A percentile compares a stretch with the other conserved stretches of the same genome.
phyloP scores from a whole-genome alignment of 2,113 vertebrate species.

The Aegithalos caudatus region DNA sequence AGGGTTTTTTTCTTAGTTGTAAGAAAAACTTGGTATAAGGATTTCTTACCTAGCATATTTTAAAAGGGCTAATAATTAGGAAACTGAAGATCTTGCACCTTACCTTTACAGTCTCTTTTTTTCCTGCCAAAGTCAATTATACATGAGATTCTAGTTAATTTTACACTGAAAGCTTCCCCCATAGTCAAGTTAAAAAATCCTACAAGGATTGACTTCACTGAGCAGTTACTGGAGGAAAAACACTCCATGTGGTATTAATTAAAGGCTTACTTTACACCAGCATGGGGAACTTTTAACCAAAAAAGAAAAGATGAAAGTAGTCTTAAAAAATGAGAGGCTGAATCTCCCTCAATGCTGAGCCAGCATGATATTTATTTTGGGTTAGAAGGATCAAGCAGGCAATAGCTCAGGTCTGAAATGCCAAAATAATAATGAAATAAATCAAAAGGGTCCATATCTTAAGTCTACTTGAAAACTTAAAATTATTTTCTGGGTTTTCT shows the following conservation, averaged over 20 bases:
- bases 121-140: slow-evolving; percentile 23
- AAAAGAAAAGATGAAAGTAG: slow-evolving; percentile 22
- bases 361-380: not conserved
- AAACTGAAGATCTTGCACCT: not conserved
- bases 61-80: not conserved
- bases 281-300: slow-evolving; percentile 19
- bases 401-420: slow-evolving; percentile 27
- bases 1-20: not conserved
- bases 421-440: slow-evolving; percentile 50
- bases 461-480: not conserved
- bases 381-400: slow-evolving; percentile 19
- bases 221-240: not conserved
- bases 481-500: not conserved
- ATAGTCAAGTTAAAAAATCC: slow-evolving; percentile 24
- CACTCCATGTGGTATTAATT: slow-evolving; percentile 51
- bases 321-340: not conserved
- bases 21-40: not conserved
- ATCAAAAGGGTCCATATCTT: not conserved
- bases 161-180: not conserved
- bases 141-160: slow-evolving; percentile 10
- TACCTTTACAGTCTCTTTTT: not conserved
- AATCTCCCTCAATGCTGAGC: not conserved
- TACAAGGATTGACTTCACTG: not conserved
- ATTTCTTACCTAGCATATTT: not conserved
- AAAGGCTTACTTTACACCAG: slow-evolving; percentile 9